Evolutionary conservation across 2,113 vertebrate species (phyloP).

Genomic region (Paramisgurnus dabryanus): DNA sequence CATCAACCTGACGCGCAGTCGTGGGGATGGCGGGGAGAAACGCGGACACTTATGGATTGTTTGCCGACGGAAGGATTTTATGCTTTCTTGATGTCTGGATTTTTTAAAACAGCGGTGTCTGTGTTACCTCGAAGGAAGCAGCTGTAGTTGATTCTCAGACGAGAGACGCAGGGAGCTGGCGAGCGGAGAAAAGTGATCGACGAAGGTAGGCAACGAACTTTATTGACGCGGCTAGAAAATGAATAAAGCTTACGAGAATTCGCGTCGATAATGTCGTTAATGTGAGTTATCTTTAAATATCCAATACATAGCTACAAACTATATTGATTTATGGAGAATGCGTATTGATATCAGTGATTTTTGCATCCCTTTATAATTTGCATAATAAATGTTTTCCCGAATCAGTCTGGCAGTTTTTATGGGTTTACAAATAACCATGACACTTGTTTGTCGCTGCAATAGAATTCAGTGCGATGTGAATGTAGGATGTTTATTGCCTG

Average conservation of each 20-base stretch:
- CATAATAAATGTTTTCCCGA: background rate
- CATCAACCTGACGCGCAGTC: constrained; percentile 38
- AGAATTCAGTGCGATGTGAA: background rate
- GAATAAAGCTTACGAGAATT: background rate
- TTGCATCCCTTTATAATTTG: background rate
- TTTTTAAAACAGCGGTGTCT: constrained; percentile 59
- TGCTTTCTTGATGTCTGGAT: constrained; percentile 46
- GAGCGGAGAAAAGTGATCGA: constrained; percentile 51
- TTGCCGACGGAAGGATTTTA: constrained; percentile 53
- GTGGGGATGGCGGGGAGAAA: constrained; percentile 61
- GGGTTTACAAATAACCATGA: constrained; percentile 5
- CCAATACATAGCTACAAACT: background rate
- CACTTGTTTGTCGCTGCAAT: constrained; percentile 31
- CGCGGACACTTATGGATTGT: constrained; percentile 60
- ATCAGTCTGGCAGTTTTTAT: background rate
- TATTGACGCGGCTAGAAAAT: constrained; percentile 41
- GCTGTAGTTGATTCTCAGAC: constrained; percentile 10
- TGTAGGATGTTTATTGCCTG: background rate
- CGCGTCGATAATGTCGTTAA: background rate
- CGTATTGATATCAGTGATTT: background rate
- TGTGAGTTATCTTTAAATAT: background rate
- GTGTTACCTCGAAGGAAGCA: constrained; percentile 59
- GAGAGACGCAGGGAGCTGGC: constrained; percentile 43
- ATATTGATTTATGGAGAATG: background rate
- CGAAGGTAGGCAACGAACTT: constrained; percentile 47